Evolutionary conservation across 2,888 invertebrate genomes (phyloP).

Genomic region (Elmis aenea): DNA sequence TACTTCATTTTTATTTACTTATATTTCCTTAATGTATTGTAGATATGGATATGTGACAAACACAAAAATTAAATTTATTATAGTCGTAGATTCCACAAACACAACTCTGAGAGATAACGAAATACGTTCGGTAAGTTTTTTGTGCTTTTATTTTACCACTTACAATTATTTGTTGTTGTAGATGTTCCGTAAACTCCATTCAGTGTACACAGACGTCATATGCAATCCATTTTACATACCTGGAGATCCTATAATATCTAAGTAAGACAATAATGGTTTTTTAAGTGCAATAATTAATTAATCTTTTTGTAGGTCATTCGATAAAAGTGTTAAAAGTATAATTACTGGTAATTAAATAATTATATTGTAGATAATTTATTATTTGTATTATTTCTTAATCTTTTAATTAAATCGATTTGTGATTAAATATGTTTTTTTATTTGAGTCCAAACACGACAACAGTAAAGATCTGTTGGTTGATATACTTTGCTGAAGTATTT

Average conservation of each 20-base stretch:
- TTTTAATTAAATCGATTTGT: neutral
- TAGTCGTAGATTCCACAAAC: slow-evolving; percentile 87
- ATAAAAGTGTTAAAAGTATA: slow-evolving; percentile 61
- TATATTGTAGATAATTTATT: no score
- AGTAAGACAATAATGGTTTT: slow-evolving; percentile 54
- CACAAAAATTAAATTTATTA: slow-evolving; percentile 89
- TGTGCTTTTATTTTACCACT: slow-evolving; percentile 22
- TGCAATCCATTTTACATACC: slow-evolving; percentile 97
- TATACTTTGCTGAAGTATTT: slow-evolving; percentile 4
- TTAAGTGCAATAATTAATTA: neutral
- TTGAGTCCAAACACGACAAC: neutral
- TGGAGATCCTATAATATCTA: slow-evolving; percentile 81
- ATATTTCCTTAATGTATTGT: slow-evolving; percentile 32
- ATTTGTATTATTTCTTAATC: no score
- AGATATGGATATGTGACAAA: slow-evolving; percentile 97
- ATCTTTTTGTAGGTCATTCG: slow-evolving; percentile 55
- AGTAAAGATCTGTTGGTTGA: neutral
- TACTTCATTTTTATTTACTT: no score
- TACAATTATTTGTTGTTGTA: slow-evolving; percentile 39
- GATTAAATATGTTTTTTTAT: slow-evolving; percentile 2
- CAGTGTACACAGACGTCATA: slow-evolving; percentile 88
- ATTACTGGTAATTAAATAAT: slow-evolving; percentile 44
- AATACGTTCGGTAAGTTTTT: slow-evolving; percentile 72
- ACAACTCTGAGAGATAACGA: slow-evolving; percentile 87
- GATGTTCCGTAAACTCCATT: slow-evolving; percentile 88